Conservation (phyloP, 2,797 vertebrate species). For the Agapornis canus region DNA sequence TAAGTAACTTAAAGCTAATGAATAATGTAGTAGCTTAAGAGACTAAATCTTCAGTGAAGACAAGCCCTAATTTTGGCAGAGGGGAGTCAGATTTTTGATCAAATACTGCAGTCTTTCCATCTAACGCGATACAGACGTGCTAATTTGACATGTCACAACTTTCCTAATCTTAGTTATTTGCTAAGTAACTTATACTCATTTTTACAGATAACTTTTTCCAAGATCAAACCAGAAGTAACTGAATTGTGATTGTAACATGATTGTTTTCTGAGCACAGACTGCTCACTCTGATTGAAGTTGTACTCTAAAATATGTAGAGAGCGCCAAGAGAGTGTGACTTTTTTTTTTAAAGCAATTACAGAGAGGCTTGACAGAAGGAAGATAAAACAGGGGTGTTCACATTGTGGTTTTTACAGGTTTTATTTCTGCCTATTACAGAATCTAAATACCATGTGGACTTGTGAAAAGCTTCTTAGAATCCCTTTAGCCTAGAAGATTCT, state of each 20-base stretch:
- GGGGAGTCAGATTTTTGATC: not conserved
- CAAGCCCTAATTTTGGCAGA: not conserved
- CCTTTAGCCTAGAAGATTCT: not conserved
- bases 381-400: rapidly evolving
- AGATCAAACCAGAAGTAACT: not conserved
- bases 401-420: not conserved
- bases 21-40: not conserved
- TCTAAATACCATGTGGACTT: not conserved
- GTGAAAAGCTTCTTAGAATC: conserved; percentile 3
- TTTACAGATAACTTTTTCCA: not conserved
- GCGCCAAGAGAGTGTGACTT: not conserved
- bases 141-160: not conserved
- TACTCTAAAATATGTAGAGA: not conserved
- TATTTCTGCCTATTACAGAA: not conserved
- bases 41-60: not conserved
- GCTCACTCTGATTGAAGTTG: not conserved
- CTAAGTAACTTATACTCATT: not conserved
- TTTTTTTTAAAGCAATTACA: not conserved
- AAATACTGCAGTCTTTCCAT: not conserved
- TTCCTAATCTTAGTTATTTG: conserved; percentile 5
- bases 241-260: not conserved
- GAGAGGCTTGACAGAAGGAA: not conserved
- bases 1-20: not conserved
- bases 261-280: not conserved
- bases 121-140: not conserved